Conservation (phyloP, 2,113 vertebrate species). For the Nesogale talazaci region DNA sequence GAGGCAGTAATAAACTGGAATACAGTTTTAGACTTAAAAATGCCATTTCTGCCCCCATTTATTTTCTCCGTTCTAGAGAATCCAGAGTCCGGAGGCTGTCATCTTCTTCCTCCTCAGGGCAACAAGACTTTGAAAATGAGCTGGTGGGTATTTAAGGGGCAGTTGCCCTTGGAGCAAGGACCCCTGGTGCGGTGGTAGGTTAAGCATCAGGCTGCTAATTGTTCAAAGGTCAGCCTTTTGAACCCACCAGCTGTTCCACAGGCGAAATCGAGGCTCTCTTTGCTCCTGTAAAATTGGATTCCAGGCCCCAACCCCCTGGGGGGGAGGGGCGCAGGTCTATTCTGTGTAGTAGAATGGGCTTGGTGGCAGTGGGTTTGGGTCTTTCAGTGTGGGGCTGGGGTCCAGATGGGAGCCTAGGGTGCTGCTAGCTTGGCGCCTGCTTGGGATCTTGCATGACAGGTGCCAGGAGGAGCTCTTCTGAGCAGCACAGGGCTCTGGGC, state of each 20-base stretch:
- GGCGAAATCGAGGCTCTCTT: no score
- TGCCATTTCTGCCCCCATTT: background rate
- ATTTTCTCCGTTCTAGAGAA: slow-evolving; percentile 74
- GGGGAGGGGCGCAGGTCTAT: no score
- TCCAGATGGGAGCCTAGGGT: accelerated
- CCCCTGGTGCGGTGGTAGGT: no score
- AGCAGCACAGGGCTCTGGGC: background rate
- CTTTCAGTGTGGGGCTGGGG: background rate
- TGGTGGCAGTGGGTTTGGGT: no score
- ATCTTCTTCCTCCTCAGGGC: slow-evolving; percentile 78
- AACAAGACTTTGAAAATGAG: slow-evolving; percentile 84
- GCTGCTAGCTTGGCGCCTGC: background rate
- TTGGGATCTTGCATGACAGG: background rate
- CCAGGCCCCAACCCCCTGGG: no score
- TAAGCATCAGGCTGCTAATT: no score
- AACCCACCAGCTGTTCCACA: no score
- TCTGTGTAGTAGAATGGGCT: no score
- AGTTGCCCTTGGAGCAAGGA: background rate
- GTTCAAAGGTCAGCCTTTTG: no score
- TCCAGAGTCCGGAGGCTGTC: slow-evolving; percentile 81
- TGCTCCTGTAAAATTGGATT: no score
- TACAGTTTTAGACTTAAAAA: background rate
- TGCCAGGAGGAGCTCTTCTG: background rate
- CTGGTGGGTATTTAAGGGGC: slow-evolving; percentile 76
- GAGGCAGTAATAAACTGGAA: background rate